Evolutionary conservation across 2,888 invertebrate species (phyloP).

Genomic region (Ganaspis brasiliensis): DNA sequence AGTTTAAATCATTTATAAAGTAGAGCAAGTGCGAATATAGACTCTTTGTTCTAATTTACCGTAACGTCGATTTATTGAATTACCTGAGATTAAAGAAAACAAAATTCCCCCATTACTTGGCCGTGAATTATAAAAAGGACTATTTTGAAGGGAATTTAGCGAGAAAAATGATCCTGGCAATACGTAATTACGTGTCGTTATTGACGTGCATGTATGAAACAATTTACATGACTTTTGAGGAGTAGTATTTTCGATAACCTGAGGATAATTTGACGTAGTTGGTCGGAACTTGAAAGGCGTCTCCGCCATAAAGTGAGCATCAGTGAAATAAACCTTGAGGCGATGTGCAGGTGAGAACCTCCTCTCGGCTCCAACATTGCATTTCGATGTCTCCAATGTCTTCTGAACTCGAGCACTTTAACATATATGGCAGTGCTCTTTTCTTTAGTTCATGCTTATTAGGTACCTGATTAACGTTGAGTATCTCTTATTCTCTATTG

Average conservation of each 20-base stretch:
- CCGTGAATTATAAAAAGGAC: neutral
- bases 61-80: too few relatives aligned
- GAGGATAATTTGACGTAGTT: constrained; percentile 6
- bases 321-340: constrained; percentile 23
- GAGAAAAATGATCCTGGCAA: neutral
- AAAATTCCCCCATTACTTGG: neutral
- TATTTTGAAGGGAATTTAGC: neutral
- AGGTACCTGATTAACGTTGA: neutral
- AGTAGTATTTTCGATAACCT: neutral
- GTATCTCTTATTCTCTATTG: neutral
- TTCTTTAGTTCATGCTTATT: constrained; percentile 2
- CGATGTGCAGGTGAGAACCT: constrained; percentile 29
- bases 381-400: neutral
- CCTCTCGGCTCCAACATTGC: constrained; percentile 4
- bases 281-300: constrained; percentile 4
- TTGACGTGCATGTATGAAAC: constrained; percentile 13
- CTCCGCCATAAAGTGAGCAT: constrained; percentile 22
- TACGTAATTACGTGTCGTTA: constrained; percentile 17
- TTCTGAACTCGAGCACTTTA: constrained; percentile 21
- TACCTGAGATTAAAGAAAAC: neutral
- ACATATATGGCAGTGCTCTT: neutral
- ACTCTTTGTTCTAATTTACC: too few relatives aligned
- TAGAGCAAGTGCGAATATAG: too few relatives aligned
- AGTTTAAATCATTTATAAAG: constrained; percentile 14
- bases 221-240: constrained; percentile 20